Evolutionary conservation across 2,113 vertebrate species (phyloP).

Genomic region (Apodemus speciosus): DNA sequence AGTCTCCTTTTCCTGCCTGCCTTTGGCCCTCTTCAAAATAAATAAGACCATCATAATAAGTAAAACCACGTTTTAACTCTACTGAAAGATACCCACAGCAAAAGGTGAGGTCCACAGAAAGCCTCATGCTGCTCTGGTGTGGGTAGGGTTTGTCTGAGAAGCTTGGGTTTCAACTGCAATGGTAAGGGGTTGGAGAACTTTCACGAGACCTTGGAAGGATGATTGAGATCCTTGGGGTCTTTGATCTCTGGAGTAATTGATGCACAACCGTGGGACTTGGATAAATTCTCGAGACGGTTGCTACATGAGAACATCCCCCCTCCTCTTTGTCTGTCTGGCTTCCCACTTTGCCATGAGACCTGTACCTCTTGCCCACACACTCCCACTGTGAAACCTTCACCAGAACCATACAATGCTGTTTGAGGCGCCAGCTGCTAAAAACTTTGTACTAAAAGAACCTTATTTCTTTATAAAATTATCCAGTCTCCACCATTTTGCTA

Average conservation of each 20-base stretch:
- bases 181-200: not conserved
- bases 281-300: not conserved
- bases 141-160: not conserved
- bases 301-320: not conserved
- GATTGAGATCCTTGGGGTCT: not conserved
- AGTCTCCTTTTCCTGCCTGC: not conserved
- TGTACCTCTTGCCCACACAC: not conserved
- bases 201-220: not conserved
- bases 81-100: not conserved
- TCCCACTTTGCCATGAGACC: not conserved
- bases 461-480: not conserved
- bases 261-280: too few species aligned
- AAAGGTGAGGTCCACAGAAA: not conserved
- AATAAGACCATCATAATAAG: slow-evolving; percentile 8
- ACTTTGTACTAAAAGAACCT: not conserved
- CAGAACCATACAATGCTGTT: not conserved
- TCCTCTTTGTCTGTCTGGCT: not conserved
- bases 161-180: too few species aligned
- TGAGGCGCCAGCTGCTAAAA: not conserved
- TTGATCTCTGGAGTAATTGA: not conserved
- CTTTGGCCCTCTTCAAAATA: slow-evolving; percentile 21
- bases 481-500: not conserved
- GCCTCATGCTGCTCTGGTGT: not conserved
- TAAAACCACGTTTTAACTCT: slow-evolving; percentile 40
- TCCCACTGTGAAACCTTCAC: not conserved